Evolutionary conservation across 92 coral and sea anemone genomes (phyloP), one percentile per base, ranked within the genome.

Genomic region (Umimayanthus chanpuru): DNA sequence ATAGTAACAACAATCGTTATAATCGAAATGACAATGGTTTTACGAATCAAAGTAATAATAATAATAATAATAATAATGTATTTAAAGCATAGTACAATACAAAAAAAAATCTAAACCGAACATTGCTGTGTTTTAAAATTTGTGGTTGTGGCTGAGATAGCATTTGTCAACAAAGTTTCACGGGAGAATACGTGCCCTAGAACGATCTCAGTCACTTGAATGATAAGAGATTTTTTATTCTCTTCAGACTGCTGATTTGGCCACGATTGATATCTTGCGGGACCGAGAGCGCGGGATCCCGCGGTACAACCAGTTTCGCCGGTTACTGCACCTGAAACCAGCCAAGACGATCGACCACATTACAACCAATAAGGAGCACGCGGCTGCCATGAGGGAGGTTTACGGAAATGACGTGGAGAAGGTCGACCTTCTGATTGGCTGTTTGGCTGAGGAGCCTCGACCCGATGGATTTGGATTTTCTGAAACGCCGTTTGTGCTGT

Each of bases 261-360:
- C 96, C 26, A 93, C 96, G 47, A 93, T 95, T 79, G 98, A 95
- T 65, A 90, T 95, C 28, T 55, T 95, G 73, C 89, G 98, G 18
- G 98, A 95, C 23, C 94, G 98, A 10, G 98, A 95, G 55, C 96
- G 98, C 1, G 98, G 96, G 5, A 86, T 95, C 40, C 98, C 98
- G 21, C 89, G 98, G 25, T 95, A 85, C 73, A 95, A 95, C 88
- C 91, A 95, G 56, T 91, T 95, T 73, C 93, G 98, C 47, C 88
- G 93, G 16, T 79, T 93, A 85, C 76, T 91, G 78, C 86, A 88
- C 50, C 90, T 95, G 49, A 84, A 73, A 47, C 96, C 96, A 15
- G 98, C 89, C 25, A 90, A 93, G 49, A 89, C 98, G 4, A 93
- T 95, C 80, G 94, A 91, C 28, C 70, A 92, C 12, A 92, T 95